A percentile compares a stretch with the other conserved stretches of the same genome.
Evolutionary conservation across 2,888 invertebrate species (phyloP).

Genomic region (Dusona sp.): DNA sequence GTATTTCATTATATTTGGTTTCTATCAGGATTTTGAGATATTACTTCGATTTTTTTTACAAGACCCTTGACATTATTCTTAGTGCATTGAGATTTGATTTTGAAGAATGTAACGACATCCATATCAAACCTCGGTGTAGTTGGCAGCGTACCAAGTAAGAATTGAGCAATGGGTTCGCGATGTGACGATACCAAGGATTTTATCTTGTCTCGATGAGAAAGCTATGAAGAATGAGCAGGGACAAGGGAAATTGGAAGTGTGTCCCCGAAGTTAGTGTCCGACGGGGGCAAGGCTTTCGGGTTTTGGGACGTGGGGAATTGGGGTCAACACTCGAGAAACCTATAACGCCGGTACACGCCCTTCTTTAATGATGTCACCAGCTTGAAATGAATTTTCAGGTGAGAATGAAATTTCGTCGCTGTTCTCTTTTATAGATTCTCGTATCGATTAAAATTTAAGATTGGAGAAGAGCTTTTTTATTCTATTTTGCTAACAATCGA

Average conservation of each 20-base stretch:
- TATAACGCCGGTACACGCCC: constrained; percentile 45
- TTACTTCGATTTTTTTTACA: not conserved
- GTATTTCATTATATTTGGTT: not conserved
- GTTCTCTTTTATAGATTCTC: constrained; percentile 67
- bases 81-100: not conserved
- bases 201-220: constrained; percentile 17
- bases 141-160: not conserved
- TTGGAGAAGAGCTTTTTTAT: constrained; percentile 27
- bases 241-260: constrained; percentile 33
- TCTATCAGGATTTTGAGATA: not conserved
- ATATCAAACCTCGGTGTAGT: not conserved
- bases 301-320: constrained; percentile 62
- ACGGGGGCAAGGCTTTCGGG: constrained; percentile 67
- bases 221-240: constrained; percentile 15
- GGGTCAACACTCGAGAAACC: constrained; percentile 57
- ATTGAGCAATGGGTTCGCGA: not conserved
- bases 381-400: constrained; percentile 55
- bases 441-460: constrained; percentile 7
- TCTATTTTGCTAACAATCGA: constrained; percentile 18
- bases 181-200: constrained; percentile 22
- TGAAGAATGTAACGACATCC: not conserved
- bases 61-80: not conserved
- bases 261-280: constrained; percentile 41
- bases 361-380: not conserved
- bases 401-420: constrained; percentile 33